Base-by-base conservation (phyloP, 2,888 invertebrate genomes). In the Epiblema foenella region DNA sequence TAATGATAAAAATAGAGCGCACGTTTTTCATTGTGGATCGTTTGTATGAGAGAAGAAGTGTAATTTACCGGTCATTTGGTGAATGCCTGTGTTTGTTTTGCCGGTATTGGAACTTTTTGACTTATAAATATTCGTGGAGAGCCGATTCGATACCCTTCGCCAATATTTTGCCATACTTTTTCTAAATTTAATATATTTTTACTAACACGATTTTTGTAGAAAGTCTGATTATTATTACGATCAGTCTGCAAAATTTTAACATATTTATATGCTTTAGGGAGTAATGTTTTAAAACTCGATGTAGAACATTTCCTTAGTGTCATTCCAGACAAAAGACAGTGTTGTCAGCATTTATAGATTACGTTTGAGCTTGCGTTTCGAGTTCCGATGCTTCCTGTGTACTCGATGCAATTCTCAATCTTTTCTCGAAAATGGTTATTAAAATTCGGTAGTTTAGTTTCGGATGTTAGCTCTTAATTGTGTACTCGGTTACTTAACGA, bases 281-380 rank as follows among this genome's bases (percentile, higher is more conserved):
- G 81, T 78, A 78, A 78, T 78, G 79, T 83, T 81, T 85, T 81
- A 81, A 83, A 87, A 85, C 78, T 84, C 76, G 76, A 77, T 81
- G 85, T 82, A 84, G 84, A 81, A 78, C 77, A 77, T 81, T 81
- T 80, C 77, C 79, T 80, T 85, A 88, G 90, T 90, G 90, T 93
- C 93, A 93, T 93, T 93, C 93, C 93, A 93, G 90, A 90, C 89
- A 92, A 93, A 93, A 93, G 93, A 93, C 92, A 92, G 87, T 86
- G 83, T 89, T 91, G 92, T 91, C 93, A 86, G 93, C 93, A 93
- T 93, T 93, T 93, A 93, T 93, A 91, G 90, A 83, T 85, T 89
- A 89, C 87, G 87, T 89, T 87, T 85, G 79, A 77, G 74, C 74
- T 73, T 74, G 72, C 72, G 75, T 67, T 59, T 74, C 71, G 77